Base-by-base conservation (phyloP, 2,797 vertebrate species). In the Botia kubotai region DNA sequence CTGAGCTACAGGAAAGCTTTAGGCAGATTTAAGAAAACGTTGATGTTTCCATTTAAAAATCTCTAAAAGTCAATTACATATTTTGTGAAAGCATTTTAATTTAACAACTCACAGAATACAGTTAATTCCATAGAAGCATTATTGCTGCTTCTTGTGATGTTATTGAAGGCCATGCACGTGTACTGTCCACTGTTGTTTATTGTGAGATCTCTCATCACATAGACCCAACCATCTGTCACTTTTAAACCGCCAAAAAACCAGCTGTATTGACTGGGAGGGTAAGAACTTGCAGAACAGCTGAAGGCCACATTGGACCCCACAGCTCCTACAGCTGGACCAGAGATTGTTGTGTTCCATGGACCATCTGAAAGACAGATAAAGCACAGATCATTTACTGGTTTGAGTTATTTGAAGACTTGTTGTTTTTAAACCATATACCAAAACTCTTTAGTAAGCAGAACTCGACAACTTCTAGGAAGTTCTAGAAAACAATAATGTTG, bases 181-280 rank as follows among this genome's bases (percentile, higher is more conserved):
- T 93, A 94, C 4, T 16, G 43, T 79, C 92, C 90, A n/a, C 85
- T 89, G 88, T 88, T 90, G 70, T 84, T 82, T 0, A 84, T 29
- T 12, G 82, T 46, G 19, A 93, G 55, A 39, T 0, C 10, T 1
- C 2, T 17, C 0, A 58, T 87, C 17, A 2, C 77, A 4, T 87
- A 82, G 6, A 48, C 0, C 19, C 90, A 84, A 0, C 88, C 82
- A 3, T 84, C 83, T 19, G 77, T 83, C 50, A 91, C 65, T 0
- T 21, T 2, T 1, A 52, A 50, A 17, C 46, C 77, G 12, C 23
- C 23, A 26, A 26, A 26, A 26, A 26, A 26, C 23, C 23, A 26
- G 23, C 23, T 26, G 23, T 26, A 26, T 26, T 26, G 23, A 26
- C 23, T 26, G 23, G 23, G 23, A 26, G 23, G 23, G 23, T 26